These are phyloP conservation scores for Cydia splendana DNA, from an alignment of 1,140 invertebrate species.

Conservation along the genomic window DNA sequence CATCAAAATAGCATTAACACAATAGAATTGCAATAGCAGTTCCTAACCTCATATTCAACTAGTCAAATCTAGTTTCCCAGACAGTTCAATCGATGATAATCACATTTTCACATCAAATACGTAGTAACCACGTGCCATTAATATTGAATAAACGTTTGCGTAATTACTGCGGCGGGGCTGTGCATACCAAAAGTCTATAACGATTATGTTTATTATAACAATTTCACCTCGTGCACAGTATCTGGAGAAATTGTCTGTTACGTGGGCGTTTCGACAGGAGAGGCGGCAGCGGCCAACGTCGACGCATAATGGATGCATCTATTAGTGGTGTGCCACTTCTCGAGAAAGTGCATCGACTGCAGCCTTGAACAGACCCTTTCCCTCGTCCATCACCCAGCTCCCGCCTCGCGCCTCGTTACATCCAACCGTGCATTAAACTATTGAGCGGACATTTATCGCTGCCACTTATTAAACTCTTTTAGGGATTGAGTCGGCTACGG, in stretches of 20 bases:
- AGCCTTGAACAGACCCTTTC: conserved; percentile 75
- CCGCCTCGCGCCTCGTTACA: conserved; percentile 58
- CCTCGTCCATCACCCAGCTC: conserved; percentile 70
- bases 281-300: conserved; percentile 37
- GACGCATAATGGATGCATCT: conserved; percentile 61
- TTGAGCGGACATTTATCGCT: conserved; percentile 65
- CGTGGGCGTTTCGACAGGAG: conserved; percentile 49
- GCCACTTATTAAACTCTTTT: conserved; percentile 33
- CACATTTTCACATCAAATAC: conserved; percentile 9
- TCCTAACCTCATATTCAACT: neutral
- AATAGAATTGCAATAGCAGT: conserved; percentile 17
- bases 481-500: conserved; percentile 18
- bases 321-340: conserved; percentile 62
- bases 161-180: conserved; percentile 7
- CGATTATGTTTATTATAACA: conserved; percentile 10
- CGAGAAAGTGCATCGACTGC: conserved; percentile 72
- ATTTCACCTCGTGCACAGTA: conserved; percentile 14
- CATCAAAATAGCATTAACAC: conserved; percentile 20
- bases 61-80: conserved; percentile 8
- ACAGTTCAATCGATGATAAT: conserved; percentile 9
- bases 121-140: conserved; percentile 11
- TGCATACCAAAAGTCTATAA: conserved; percentile 6
- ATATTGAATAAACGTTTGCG: neutral
- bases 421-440: conserved; percentile 65
- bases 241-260: conserved; percentile 38